A percentile compares a stretch with the other conserved stretches of the same genome.
Conservation (phyloP, 92 coral and sea anemone species). For the Galaxea fascicularis region DNA sequence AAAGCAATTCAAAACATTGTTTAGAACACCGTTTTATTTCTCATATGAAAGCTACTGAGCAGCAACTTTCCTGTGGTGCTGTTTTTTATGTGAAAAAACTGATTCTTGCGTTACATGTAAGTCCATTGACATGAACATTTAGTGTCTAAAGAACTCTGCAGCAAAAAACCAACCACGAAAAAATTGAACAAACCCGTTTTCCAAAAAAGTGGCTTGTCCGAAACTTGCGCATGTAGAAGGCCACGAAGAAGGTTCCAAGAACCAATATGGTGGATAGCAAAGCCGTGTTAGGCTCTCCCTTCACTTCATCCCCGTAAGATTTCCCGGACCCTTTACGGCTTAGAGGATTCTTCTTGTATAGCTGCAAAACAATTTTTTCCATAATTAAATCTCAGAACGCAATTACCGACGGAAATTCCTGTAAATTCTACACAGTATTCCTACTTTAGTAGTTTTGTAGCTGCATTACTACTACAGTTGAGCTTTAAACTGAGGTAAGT, state of each 20-base stretch:
- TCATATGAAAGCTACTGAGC: too few relatives aligned
- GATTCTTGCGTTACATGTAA: not conserved
- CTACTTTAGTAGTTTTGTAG: too few relatives aligned
- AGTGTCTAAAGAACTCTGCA: not conserved
- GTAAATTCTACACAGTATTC: too few relatives aligned
- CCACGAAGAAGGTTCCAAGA: constrained; percentile 87
- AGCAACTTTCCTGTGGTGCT: too few relatives aligned
- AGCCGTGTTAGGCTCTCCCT: constrained; percentile 91
- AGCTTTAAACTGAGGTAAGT: too few relatives aligned
- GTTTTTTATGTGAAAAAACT: too few relatives aligned
- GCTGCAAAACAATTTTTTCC: constrained; percentile 45
- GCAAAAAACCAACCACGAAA: not conserved
- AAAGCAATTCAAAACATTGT: not conserved
- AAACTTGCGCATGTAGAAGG: constrained; percentile 91
- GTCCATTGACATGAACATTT: not conserved
- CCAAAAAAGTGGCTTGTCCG: constrained; percentile 94
- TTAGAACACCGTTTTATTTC: not conserved
- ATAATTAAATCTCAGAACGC: too few relatives aligned
- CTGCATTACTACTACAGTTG: too few relatives aligned
- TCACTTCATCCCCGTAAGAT: constrained; percentile 12
- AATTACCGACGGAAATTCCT: too few relatives aligned
- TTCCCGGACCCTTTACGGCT: not conserved
- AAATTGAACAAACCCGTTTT: constrained; percentile 72
- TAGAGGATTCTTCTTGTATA: constrained; percentile 82
- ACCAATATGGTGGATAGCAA: constrained; percentile 90